Percentiles rank a stretch among this genome's conserved stretches.
phyloP scores from a whole-genome alignment of 2,113 vertebrate species.

The Haplochromis vanheusdeni region DNA sequence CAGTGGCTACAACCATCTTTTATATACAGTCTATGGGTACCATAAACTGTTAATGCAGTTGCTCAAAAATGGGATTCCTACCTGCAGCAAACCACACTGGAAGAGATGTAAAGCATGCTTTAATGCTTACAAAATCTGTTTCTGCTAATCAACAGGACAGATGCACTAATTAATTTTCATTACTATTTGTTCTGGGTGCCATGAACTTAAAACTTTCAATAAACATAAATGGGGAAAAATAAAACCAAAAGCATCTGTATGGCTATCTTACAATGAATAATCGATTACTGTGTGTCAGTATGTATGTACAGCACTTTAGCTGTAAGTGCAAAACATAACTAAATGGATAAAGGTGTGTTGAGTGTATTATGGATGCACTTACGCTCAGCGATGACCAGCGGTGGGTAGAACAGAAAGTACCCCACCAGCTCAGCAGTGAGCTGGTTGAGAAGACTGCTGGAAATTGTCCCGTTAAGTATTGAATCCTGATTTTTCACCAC shows the following conservation, averaged over 20 bases:
- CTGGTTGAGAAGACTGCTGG: slow-evolving; percentile 90
- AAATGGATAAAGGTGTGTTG: not conserved
- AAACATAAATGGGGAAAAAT: not conserved
- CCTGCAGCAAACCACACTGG: not conserved
- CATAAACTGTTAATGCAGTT: not conserved
- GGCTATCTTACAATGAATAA: not conserved
- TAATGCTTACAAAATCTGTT: not conserved
- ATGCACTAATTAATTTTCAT: not conserved
- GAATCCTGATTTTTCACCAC: slow-evolving; percentile 85
- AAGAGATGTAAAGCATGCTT: not conserved
- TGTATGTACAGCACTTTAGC: not conserved
- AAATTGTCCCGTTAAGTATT: slow-evolving; percentile 83
- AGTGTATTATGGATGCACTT: slow-evolving; percentile 56
- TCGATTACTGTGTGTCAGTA: not conserved
- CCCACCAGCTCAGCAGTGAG: slow-evolving; percentile 93
- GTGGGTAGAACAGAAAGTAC: slow-evolving; percentile 94
- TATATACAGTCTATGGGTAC: not conserved
- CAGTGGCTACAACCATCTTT: not conserved
- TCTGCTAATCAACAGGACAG: not conserved
- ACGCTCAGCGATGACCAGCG: slow-evolving; percentile 94
- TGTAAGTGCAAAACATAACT: not conserved
- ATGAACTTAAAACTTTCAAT: not conserved
- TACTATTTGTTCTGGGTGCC: not conserved
- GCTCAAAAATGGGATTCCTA: not conserved
- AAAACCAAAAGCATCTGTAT: not conserved